Base-by-base conservation (phyloP, 2,797 vertebrate genomes). In the Enteromius radiatus region DNA sequence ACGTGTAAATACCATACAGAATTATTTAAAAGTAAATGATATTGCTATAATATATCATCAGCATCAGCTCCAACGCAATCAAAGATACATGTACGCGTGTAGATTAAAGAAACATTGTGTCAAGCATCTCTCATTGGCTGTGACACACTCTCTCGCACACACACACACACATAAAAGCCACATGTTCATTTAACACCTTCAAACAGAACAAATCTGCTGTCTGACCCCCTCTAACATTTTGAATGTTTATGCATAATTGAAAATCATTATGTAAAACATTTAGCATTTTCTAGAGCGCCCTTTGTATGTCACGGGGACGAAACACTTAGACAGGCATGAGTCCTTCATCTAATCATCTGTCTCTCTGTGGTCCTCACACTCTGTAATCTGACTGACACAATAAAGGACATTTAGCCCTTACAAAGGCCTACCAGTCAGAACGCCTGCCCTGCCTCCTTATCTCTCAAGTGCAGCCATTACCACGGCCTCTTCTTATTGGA, bases 401-500 rank as follows among this genome's bases (percentile, higher is more conserved):
- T 88, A 91, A 88, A 88, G 88, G 87, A 79, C 80, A 85, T 84
- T 83, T 89, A 84, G 76, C 85, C 65, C 84, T 83, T 88, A 88
- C 69, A 90, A 86, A 89, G 87, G 76, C 85, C 70, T 85, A 81
- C 76, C 83, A 89, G 90, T 86, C 89, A 88, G 81, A 84, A 82
- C 2, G 79, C 83, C 84, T 82, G 85, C 85, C 83, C 70, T 78
- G 84, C 87, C 88, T 92, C 90, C 91, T 91, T 92, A 88, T 86
- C 87, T 87, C 85, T 86, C 81, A 91, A 91, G 90, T 86, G 87
- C 90, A 91, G 92, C 94, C 92, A 95, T 95, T 94, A 93, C 87
- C 89, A 90, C 89, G 92, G 92, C 92, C 92, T 89, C 92, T 91
- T 92, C 91, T 61, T 89, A 92, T 94, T 95, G 94, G 91, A 94